These are phyloP conservation scores for Anthoptus insignis DNA, from an alignment of 2,888 invertebrate genomes.

Conservation along the genomic window DNA sequence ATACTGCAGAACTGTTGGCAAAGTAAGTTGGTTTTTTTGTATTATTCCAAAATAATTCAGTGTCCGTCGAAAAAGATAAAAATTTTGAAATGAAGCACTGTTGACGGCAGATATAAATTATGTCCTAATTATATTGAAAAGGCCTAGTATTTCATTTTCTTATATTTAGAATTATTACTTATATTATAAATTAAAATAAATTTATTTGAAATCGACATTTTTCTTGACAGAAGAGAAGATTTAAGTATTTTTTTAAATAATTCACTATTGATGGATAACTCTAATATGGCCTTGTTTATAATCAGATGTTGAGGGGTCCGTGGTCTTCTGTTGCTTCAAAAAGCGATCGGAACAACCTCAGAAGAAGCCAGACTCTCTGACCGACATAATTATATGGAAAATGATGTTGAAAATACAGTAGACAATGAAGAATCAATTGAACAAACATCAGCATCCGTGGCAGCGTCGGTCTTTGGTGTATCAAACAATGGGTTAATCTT, in stretches of 20 bases:
- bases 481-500: neutral
- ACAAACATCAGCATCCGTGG: neutral
- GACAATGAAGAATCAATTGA: too few relatives aligned
- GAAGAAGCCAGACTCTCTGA: too few relatives aligned
- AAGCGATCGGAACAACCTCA: slow-evolving; percentile 1
- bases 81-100: slow-evolving; percentile 15
- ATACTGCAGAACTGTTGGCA: too few relatives aligned
- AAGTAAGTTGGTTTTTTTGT: slow-evolving; percentile 6
- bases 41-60: slow-evolving; percentile 9
- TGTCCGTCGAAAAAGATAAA: slow-evolving; percentile 9
- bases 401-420: too few relatives aligned
- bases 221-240: slow-evolving; percentile 9
- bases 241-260: slow-evolving; percentile 9
- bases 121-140: slow-evolving; percentile 15
- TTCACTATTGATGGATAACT: slow-evolving; percentile 9
- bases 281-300: slow-evolving; percentile 3
- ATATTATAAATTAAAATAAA: slow-evolving; percentile 11
- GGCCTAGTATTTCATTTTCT: slow-evolving; percentile 3
- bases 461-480: neutral
- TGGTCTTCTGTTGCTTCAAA: slow-evolving; percentile 10
- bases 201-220: neutral
- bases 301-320: slow-evolving; percentile 9
- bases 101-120: slow-evolving; percentile 16
- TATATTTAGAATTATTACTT: slow-evolving; percentile 11
- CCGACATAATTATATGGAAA: too few relatives aligned